Evolutionary conservation across 2,797 vertebrate species (phyloP).

Genomic region (Sus cebifrons): DNA sequence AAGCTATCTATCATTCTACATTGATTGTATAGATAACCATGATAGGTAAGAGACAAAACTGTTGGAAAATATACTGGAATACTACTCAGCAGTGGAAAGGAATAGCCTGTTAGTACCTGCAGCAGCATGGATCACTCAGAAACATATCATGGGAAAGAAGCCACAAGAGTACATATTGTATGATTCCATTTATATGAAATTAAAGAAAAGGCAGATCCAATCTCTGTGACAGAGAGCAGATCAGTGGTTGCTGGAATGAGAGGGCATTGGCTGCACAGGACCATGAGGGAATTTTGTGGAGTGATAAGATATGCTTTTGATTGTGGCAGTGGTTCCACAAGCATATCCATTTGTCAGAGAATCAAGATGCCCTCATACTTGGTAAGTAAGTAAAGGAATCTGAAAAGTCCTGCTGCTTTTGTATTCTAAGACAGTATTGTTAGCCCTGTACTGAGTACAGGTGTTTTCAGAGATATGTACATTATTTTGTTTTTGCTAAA

Average conservation of each 20-base stretch:
- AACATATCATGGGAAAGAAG: background rate
- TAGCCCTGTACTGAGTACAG: background rate
- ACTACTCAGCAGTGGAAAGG: background rate
- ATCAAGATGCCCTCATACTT: background rate
- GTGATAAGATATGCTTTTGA: background rate
- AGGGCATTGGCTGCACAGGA: background rate
- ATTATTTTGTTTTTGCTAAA: slow-evolving; percentile 13
- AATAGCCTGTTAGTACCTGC: background rate
- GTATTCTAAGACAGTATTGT: background rate
- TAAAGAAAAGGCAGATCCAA: background rate
- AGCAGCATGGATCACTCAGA: background rate
- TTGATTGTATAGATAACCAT: background rate
- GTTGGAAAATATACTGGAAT: slow-evolving; percentile 29
- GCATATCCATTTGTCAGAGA: background rate
- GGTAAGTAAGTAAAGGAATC: background rate
- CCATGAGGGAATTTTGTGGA: background rate
- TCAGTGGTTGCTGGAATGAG: background rate
- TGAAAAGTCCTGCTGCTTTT: background rate
- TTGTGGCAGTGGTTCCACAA: background rate
- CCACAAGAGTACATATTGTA: background rate
- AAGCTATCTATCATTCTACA: background rate
- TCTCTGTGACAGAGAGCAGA: background rate
- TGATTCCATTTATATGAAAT: background rate
- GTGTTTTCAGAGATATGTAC: slow-evolving; percentile 36
- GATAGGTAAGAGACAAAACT: background rate